These are phyloP conservation scores for Leptinotarsa tumamoca DNA, from an alignment of 2,888 invertebrate species.

Conservation along the genomic window DNA sequence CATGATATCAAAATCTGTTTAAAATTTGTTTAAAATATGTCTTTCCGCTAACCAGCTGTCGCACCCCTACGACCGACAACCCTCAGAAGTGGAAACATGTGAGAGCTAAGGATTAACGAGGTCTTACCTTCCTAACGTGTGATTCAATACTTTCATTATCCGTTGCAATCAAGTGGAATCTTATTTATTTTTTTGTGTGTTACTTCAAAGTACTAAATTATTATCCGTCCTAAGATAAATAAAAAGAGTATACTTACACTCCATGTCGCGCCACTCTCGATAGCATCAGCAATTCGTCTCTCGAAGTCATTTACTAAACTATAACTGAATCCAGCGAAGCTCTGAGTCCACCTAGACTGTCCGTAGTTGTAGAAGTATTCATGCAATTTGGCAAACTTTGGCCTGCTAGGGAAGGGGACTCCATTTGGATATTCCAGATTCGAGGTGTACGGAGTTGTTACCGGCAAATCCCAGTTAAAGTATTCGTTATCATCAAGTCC, in stretches of 20 bases:
- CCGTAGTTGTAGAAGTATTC: conserved; percentile 63
- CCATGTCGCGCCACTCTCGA: conserved; percentile 68
- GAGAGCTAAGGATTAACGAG: too few relatives aligned
- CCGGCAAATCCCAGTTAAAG: conserved; percentile 67
- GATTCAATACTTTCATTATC: too few relatives aligned
- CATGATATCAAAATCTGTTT: too few relatives aligned
- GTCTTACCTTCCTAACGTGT: too few relatives aligned
- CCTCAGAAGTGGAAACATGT: too few relatives aligned
- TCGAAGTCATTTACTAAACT: conserved; percentile 65
- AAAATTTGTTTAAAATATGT: too few relatives aligned
- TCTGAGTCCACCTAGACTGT: conserved; percentile 55
- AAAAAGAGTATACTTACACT: conserved; percentile 33
- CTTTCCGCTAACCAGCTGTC: too few relatives aligned
- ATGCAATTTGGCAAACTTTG: conserved; percentile 69
- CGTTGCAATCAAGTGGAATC: too few relatives aligned
- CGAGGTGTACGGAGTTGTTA: conserved; percentile 74
- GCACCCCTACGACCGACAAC: too few relatives aligned
- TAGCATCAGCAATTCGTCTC: conserved; percentile 70
- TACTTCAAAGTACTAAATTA: too few relatives aligned
- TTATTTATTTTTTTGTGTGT: too few relatives aligned
- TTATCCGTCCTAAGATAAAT: too few relatives aligned
- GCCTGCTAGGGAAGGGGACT: conserved; percentile 74
- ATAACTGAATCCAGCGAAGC: conserved; percentile 69
- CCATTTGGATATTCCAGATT: conserved; percentile 75
- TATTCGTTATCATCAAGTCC: conserved; percentile 75